Percentiles rank a stretch among this genome's conserved stretches.
phyloP scores from a whole-genome alignment of 1,140 invertebrate species.

The Diploscapter pachys region DNA sequence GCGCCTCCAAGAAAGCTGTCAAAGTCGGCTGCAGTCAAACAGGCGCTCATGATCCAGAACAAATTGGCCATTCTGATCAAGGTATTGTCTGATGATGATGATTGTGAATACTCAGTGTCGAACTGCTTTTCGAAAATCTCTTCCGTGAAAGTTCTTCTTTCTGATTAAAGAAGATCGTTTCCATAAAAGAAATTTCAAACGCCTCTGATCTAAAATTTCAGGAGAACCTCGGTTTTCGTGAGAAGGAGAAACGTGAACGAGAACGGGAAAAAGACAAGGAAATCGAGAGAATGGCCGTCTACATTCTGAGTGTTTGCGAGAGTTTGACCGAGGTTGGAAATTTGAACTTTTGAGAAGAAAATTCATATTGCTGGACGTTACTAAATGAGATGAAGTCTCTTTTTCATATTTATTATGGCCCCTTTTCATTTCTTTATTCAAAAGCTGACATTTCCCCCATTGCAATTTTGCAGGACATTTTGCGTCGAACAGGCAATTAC shows the following conservation, averaged over 20 bases:
- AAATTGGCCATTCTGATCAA: neutral
- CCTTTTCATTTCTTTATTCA: no score
- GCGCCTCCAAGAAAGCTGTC: constrained; percentile 6
- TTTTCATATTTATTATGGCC: neutral
- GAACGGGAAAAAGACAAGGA: constrained; percentile 20
- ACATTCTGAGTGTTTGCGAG: constrained; percentile 18
- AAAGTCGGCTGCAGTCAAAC: constrained; percentile 5
- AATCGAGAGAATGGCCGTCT: constrained; percentile 14
- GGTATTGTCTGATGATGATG: neutral
- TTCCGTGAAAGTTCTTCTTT: neutral
- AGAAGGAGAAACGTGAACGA: constrained; percentile 20
- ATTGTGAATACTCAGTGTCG: neutral
- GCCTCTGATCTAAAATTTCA: no score
- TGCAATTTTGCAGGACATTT: constrained; percentile 16
- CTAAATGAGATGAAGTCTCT: no score
- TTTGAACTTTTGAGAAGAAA: neutral
- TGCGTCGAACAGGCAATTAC: constrained; percentile 35
- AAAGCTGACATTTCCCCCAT: no score
- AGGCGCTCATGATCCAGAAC: neutral
- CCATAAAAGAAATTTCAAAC: neutral
- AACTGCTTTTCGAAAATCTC: neutral
- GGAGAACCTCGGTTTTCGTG: no score
- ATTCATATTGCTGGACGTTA: no score
- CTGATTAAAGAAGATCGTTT: constrained; percentile 1
- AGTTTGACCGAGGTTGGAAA: constrained; percentile 17